Base-by-base conservation (phyloP, 2,113 vertebrate genomes). In the Thunnus maccoyii region DNA sequence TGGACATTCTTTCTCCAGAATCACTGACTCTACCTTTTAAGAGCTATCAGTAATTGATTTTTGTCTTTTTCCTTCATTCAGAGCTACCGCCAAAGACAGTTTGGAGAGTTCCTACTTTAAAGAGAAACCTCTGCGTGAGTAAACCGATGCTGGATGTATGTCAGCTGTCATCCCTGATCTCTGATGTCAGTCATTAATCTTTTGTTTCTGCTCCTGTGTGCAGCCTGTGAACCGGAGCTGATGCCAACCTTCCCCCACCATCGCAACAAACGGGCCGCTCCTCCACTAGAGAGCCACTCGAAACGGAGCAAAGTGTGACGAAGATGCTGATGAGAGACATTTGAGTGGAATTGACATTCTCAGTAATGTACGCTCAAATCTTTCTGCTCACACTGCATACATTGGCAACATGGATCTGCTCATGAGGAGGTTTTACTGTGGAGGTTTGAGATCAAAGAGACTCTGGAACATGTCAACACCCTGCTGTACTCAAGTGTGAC, bases 181-280 rank as follows among this genome's bases (percentile, higher is more conserved):
- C 13, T n/a, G 27, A 13, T 58, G 3, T 5, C 3, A 32, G 8
- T n/a, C 57, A 12, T 66, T 76, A 0, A 60, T 41, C 32, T 48
- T 6, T 8, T 52, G 22, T 41, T 3, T 66, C 57, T 27, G 36
- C 72, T 63, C 48, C 27, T 70, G 58, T 57, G 12, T 57, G 13
- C 90, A 94, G 98, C 98, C 32, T 99, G 98, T 0, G 97, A 99
- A 64, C 97, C 98, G 0, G 97, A 99, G 84, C 96, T 99, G 84
- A 99, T 99, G 98, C 98, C 98, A 1, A 99, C 98, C 44, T 99
- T 99, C 84, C 98, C 98, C 0, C 98, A 99, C 84, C 98, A 99
- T 65, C 97, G 97, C 30, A 99, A 99, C 94, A 99, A 99, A 84
- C 92, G 96, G 3, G 93, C 90, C 0, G 93, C 94, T 0, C 13